A percentile compares a stretch with the other conserved stretches of the same genome.
Conservation (phyloP, 2,113 vertebrate genomes). For the human region GRCh38 chr11:14517501-14518000, state of each 20-base stretch:
- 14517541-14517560: conserved; percentile 42
- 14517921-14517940: conserved; percentile 98
- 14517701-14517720: conserved; percentile 99
- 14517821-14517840: neutral
- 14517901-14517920: conserved; percentile 93
- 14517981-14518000: conserved; percentile 76
- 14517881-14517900: conserved; percentile 97
- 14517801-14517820: conserved; percentile 15
- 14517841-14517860: neutral
- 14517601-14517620: neutral
- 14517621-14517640: conserved; percentile 79
- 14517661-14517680: conserved; percentile 98
- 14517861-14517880: conserved; percentile 82
- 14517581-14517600: neutral
- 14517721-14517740: conserved; percentile 98
- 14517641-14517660: conserved; percentile 97
- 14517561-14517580: neutral
- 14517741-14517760: conserved; percentile 89
- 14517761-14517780: conserved; percentile 66
- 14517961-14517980: conserved; percentile 98
- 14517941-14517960: conserved; percentile 99
- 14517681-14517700: conserved; percentile 99
- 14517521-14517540: conserved; percentile 11
- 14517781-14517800: conserved; percentile 65
- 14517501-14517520: neutral